Conservation (phyloP, 2,888 invertebrate species). For the Ormia ochracea region DNA sequence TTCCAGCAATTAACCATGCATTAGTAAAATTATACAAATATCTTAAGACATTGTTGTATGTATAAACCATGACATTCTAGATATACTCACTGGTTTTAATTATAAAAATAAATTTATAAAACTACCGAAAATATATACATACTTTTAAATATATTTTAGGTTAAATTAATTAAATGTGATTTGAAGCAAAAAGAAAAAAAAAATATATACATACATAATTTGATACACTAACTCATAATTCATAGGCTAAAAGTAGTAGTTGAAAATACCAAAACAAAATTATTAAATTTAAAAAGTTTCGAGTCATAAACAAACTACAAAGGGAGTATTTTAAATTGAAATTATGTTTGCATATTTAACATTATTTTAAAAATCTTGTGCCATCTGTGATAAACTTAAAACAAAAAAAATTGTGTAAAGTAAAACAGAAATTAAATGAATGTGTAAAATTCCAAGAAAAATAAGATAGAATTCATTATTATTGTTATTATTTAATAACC, state of each 20-base stretch:
- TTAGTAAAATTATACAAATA: neutral
- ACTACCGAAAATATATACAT: neutral
- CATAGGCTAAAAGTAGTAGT: neutral
- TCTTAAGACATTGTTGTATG: neutral
- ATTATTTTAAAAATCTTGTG: constrained; percentile 60
- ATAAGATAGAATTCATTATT: constrained; percentile 8
- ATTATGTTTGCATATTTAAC: constrained; percentile 51
- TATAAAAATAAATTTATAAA: neutral
- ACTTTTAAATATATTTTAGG: constrained; percentile 32
- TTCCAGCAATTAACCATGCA: neutral
- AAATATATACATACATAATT: constrained; percentile 24
- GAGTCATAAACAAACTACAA: neutral
- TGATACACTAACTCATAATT: neutral
- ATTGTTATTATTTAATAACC: constrained; percentile 12
- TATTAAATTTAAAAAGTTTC: constrained; percentile 15
- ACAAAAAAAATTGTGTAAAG: constrained; percentile 44
- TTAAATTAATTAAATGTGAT: constrained; percentile 61
- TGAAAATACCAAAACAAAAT: constrained; percentile 5
- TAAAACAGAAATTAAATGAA: constrained; percentile 46
- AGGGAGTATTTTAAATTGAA: constrained; percentile 26
- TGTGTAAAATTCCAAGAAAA: constrained; percentile 29
- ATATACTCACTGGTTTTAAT: neutral
- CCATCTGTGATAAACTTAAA: constrained; percentile 60
- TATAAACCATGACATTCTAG: neutral
- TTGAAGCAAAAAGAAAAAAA: constrained; percentile 34